These are phyloP conservation scores for Microcebus ravelobensis DNA, from an alignment of 2,113 vertebrate genomes.

Conservation along the genomic window DNA sequence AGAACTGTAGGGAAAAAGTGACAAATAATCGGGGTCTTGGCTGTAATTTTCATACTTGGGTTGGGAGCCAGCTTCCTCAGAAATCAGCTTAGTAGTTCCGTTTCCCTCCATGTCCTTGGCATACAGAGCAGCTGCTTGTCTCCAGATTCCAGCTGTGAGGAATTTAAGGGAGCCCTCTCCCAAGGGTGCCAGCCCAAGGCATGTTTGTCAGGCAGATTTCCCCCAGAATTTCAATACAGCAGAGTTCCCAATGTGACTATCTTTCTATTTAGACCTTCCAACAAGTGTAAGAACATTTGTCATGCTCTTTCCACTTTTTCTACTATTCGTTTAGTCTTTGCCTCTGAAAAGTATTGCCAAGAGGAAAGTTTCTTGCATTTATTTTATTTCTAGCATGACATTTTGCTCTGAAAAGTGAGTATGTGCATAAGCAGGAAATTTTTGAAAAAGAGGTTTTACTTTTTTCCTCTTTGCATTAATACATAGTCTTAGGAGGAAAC, in stretches of 20 bases:
- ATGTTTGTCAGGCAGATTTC: slow-evolving; percentile 42
- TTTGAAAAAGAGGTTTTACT: background rate
- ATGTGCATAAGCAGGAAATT: background rate
- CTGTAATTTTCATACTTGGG: slow-evolving; percentile 53
- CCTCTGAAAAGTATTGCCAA: slow-evolving; percentile 38
- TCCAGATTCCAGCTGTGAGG: slow-evolving; percentile 46
- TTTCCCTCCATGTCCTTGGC: slow-evolving; percentile 40
- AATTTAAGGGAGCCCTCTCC: slow-evolving; percentile 40
- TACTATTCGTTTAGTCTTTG: slow-evolving; percentile 16
- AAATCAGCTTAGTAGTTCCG: slow-evolving; percentile 19
- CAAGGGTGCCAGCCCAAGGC: slow-evolving; percentile 40
- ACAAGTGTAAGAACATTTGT: slow-evolving; percentile 56
- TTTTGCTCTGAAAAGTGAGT: slow-evolving; percentile 50
- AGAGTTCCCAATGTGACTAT: background rate
- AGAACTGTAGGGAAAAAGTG: slow-evolving; percentile 58
- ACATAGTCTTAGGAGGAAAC: background rate
- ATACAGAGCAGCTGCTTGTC: slow-evolving; percentile 8
- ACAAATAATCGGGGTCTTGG: slow-evolving; percentile 49
- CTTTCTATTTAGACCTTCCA: slow-evolving; percentile 47
- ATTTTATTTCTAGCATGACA: slow-evolving; percentile 49
- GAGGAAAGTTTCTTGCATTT: slow-evolving; percentile 53
- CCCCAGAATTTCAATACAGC: slow-evolving; percentile 36
- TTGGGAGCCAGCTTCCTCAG: slow-evolving; percentile 45
- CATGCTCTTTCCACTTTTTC: slow-evolving; percentile 42
- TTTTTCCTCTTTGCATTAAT: slow-evolving; percentile 10